A percentile compares a stretch with the other conserved stretches of the same genome.
phyloP scores from a whole-genome alignment of 2,888 invertebrate species.

The Heliothis peltigera region DNA sequence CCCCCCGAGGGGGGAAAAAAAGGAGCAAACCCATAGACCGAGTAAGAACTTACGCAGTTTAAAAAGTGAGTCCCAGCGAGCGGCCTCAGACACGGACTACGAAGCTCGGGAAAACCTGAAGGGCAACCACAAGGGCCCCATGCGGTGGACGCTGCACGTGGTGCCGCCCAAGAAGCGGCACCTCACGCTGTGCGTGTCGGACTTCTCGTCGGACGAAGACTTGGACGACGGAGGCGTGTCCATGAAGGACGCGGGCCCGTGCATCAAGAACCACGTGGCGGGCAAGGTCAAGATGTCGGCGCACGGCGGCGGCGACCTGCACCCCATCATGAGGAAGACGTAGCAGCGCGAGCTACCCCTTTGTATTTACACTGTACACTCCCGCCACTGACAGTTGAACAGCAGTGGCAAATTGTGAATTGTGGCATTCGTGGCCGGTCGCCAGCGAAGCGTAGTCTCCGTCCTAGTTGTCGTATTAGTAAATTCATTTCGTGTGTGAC shows the following conservation, averaged over 20 bases:
- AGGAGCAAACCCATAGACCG: conserved; percentile 78
- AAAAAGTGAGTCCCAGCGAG: conserved; percentile 78
- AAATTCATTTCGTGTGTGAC: conserved; percentile 64
- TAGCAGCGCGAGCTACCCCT: conserved; percentile 66
- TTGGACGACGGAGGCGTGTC: conserved; percentile 72
- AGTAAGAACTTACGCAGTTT: conserved; percentile 74
- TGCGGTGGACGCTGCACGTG: conserved; percentile 82
- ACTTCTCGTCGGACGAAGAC: conserved; percentile 85
- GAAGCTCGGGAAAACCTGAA: conserved; percentile 76
- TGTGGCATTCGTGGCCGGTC: conserved; percentile 52
- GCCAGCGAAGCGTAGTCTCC: conserved; percentile 46
- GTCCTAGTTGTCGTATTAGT: conserved; percentile 48
- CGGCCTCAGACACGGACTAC: conserved; percentile 85
- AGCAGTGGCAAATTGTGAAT: conserved; percentile 54
- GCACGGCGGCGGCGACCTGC: conserved; percentile 85
- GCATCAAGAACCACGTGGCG: conserved; percentile 73
- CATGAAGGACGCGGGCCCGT: conserved; percentile 79
- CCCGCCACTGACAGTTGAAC: conserved; percentile 68
- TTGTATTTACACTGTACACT: conserved; percentile 71
- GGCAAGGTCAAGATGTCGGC: conserved; percentile 82
- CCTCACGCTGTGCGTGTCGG: conserved; percentile 80
- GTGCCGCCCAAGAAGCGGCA: conserved; percentile 84
- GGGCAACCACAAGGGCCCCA: conserved; percentile 75
- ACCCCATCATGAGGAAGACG: conserved; percentile 83
- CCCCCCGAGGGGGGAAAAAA: conserved; percentile 90